Evolutionary conservation across 2,797 vertebrate genomes (phyloP).

Genomic region (Leptoclinus maculatus): DNA sequence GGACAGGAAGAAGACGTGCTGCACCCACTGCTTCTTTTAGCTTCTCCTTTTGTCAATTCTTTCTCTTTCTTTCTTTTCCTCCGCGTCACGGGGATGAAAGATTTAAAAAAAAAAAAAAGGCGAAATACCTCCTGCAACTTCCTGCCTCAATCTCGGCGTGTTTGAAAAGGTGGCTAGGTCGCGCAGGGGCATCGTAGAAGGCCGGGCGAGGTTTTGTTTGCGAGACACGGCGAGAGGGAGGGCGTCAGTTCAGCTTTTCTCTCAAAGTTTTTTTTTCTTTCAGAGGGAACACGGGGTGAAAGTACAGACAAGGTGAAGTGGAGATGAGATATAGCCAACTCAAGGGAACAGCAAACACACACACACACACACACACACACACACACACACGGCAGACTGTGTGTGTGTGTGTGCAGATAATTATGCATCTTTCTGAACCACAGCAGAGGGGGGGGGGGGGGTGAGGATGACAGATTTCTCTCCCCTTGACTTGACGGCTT

Average conservation of each 20-base stretch:
- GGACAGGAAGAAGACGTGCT: slow-evolving; percentile 8
- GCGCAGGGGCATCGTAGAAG: not conserved
- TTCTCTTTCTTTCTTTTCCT: not conserved
- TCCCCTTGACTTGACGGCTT: slow-evolving; percentile 59
- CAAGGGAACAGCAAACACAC: slow-evolving; percentile 31
- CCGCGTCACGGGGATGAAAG: slow-evolving; percentile 19
- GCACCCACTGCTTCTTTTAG: slow-evolving; percentile 10
- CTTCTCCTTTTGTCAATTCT: not conserved
- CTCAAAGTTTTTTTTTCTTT: not conserved
- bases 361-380: not conserved
- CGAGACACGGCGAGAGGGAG: not conserved
- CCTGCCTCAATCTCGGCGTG: not conserved
- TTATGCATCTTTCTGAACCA: slow-evolving; percentile 51
- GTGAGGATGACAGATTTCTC: slow-evolving; percentile 70
- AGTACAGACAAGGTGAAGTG: slow-evolving; percentile 61
- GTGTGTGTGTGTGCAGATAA: slow-evolving; percentile 31
- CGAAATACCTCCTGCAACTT: slow-evolving; percentile 21
- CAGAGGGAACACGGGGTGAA: slow-evolving; percentile 34
- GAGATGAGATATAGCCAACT: slow-evolving; percentile 48
- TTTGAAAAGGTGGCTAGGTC: slow-evolving; percentile 29
- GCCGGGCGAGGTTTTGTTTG: slow-evolving; percentile 11
- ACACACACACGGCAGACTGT: slow-evolving; percentile 10
- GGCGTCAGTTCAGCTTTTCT: slow-evolving; percentile 6
- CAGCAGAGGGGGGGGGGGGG: slow-evolving; percentile 16
- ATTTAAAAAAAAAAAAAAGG: slow-evolving; percentile 12